Evolutionary conservation across 1,140 invertebrate species (phyloP), one percentile per base, ranked within the genome.

Genomic region (Drosophila sucinea): DNA sequence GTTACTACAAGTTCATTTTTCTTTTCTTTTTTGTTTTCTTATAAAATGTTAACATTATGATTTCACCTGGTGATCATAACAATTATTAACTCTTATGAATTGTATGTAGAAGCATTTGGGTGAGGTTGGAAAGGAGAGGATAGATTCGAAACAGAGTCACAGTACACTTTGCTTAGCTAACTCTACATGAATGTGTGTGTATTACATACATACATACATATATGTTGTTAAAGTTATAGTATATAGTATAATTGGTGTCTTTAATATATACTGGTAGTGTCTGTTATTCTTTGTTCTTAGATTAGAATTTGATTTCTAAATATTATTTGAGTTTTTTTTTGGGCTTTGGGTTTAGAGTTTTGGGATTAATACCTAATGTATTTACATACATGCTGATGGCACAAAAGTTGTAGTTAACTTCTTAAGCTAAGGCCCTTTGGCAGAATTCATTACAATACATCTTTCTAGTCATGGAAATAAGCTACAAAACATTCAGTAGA

Each of bases 361-460:
- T 17, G 17, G 60, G 63, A 62, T 51, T 63, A 67, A 57, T 57
- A 35, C 32, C 54, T 60, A 60, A 60, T 38, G 41, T 51, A 62
- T 11, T 11, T 55, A 54, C 32, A 60, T 61, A 62, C 41, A 57
- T 41, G 11, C 35, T 63, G 70, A 47, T 58, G 54, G 67, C 60
- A 51, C 58, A 27, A 62, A 61, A 70, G 64, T 67, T 58, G n/a
- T 66, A 40, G 58, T 60, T 60, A 77, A 63, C 51, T 51, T 62
- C 63, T 67, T 68, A 73, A 77, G 73, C 73, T 76, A 76, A 73
- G 70, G 62, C 60, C 73, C 33, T 67, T 56, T 60, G 35, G 38
- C 55, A 57, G 44, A 55, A 57, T 62, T 33, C 47, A 11, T 6
- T 38, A 56, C 51, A 55, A 25, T 57, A 40, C 30, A 25, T 40